Conservation (phyloP, 92 coral and sea anemone species). For the Porites lobata region DNA sequence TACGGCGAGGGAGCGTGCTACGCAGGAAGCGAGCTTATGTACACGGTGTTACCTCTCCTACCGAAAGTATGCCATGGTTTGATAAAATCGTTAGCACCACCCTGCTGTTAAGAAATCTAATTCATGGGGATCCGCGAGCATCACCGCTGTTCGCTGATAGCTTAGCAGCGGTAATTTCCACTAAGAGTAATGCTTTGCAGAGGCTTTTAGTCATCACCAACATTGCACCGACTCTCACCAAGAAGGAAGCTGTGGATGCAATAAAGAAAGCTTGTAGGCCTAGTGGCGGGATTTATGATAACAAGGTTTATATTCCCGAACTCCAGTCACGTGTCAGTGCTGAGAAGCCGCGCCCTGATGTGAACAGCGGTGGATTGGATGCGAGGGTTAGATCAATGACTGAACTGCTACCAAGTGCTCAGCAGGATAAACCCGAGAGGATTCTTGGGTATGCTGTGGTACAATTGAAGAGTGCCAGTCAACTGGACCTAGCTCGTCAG, state of each 20-base stretch:
- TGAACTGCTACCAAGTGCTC: constrained; percentile 74
- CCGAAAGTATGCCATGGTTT: constrained; percentile 96
- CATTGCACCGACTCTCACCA: constrained; percentile 77
- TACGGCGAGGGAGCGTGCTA: constrained; percentile 77
- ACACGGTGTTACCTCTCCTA: constrained; percentile 78
- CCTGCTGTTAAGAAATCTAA: constrained; percentile 76
- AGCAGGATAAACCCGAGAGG: constrained; percentile 54
- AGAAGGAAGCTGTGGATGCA: constrained; percentile 78
- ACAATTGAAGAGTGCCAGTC: constrained; percentile 89
- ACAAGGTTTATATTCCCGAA: constrained; percentile 77
- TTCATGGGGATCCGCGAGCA: constrained; percentile 76
- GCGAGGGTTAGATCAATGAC: constrained; percentile 36
- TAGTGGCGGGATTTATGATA: constrained; percentile 85
- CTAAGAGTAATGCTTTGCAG: constrained; percentile 82
- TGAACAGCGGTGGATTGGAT: constrained; percentile 15
- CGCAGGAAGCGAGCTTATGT: constrained; percentile 73
- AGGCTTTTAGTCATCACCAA: constrained; percentile 90
- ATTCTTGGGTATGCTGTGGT: constrained; percentile 87
- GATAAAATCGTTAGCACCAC: constrained; percentile 79
- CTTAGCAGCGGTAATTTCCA: constrained; percentile 80
- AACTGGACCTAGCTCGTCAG: constrained; percentile 90
- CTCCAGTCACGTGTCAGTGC: constrained; percentile 17
- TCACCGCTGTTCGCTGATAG: constrained; percentile 61
- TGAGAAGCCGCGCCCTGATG: constrained; percentile 12
- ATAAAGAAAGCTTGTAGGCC: constrained; percentile 92